Evolutionary conservation across 2,797 vertebrate genomes (phyloP).

Genomic region (Petrocephalus schoutedeni): DNA sequence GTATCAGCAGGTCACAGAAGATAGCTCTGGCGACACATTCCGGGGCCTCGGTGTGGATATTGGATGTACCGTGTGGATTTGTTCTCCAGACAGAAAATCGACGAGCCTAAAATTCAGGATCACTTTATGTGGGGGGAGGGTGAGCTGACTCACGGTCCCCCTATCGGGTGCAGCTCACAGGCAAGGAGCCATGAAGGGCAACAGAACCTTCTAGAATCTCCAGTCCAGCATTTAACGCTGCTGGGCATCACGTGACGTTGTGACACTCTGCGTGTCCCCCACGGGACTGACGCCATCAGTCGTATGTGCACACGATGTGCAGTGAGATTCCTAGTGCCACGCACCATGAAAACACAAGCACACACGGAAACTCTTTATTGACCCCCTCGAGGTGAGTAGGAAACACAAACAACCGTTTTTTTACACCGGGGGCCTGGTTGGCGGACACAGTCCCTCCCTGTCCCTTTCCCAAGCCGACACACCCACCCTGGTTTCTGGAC

Average conservation of each 20-base stretch:
- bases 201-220: conserved; percentile 49
- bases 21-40: conserved; percentile 72
- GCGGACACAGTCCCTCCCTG: background rate
- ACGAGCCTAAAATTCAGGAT: conserved; percentile 74
- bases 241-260: background rate
- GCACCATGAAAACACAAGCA: background rate
- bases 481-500: background rate
- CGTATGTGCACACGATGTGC: conserved; percentile 39
- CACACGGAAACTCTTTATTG: background rate
- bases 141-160: conserved; percentile 69
- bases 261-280: background rate
- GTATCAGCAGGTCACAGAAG: conserved; percentile 74
- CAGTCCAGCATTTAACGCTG: conserved; percentile 7
- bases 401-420: conserved; percentile 1
- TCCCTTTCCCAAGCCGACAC: background rate
- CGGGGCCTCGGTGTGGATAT: conserved; percentile 79
- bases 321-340: background rate
- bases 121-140: conserved; percentile 62
- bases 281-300: conserved; percentile 43
- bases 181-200: conserved; percentile 60
- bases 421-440: background rate
- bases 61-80: conserved; percentile 82
- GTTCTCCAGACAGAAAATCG: conserved; percentile 73
- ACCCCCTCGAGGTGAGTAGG: background rate
- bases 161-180: conserved; percentile 60